These are phyloP conservation scores for Dipodomys stephensi DNA, from an alignment of 2,113 vertebrate genomes.

Conservation along the genomic window DNA sequence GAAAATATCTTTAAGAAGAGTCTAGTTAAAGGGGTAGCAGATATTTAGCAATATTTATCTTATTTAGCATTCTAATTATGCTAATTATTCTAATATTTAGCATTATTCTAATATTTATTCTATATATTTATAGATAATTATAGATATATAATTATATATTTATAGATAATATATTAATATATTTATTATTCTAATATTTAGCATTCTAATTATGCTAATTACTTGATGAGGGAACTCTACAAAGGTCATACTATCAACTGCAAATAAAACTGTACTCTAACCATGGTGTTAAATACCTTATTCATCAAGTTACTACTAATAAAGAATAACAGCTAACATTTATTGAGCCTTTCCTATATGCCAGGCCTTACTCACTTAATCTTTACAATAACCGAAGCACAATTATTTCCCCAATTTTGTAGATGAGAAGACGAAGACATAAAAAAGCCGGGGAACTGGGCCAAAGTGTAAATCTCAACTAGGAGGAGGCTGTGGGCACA, in stretches of 20 bases:
- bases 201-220: slow-evolving; percentile 16
- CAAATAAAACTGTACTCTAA: slow-evolving; percentile 41
- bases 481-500: slow-evolving; percentile 1
- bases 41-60: background rate
- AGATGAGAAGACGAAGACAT: slow-evolving; percentile 6
- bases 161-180: too few species aligned
- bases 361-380: background rate
- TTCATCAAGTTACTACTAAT: slow-evolving; percentile 15
- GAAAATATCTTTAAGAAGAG: slow-evolving; percentile 34
- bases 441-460: background rate
- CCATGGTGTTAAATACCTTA: background rate
- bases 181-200: too few species aligned
- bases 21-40: background rate
- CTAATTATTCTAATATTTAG: background rate
- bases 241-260: slow-evolving; percentile 7
- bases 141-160: too few species aligned
- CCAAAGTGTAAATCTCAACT: slow-evolving; percentile 17
- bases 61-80: background rate
- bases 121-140: too few species aligned
- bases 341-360: background rate
- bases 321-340: slow-evolving; percentile 9
- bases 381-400: background rate
- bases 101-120: too few species aligned
- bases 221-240: slow-evolving; percentile 30
- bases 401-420: slow-evolving; percentile 42